Percentiles rank a stretch among this genome's conserved stretches.
phyloP scores from a whole-genome alignment of 2,113 vertebrate species.

The Herpailurus yagouaroundi region DNA sequence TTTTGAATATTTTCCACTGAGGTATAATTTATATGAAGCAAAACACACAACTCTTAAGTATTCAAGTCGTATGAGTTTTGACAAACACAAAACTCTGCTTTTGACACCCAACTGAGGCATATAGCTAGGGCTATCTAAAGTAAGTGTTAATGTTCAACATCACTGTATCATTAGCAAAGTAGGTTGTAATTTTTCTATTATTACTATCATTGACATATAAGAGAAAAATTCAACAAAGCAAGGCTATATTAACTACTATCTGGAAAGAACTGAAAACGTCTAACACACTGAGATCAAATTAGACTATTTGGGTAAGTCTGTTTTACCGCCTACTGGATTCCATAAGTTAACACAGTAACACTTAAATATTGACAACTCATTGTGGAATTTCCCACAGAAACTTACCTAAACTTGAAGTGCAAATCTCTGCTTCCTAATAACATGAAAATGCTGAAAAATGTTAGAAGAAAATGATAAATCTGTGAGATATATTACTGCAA shows the following conservation, averaged over 20 bases:
- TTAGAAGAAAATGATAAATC: not conserved
- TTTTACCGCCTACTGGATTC: not conserved
- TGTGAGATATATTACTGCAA: not conserved
- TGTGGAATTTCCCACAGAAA: not conserved
- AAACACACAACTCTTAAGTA: not conserved
- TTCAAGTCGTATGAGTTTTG: not conserved
- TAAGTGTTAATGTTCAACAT: not conserved
- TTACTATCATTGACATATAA: not conserved
- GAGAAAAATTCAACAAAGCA: not conserved
- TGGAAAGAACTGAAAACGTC: not conserved
- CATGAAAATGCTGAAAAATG: not conserved
- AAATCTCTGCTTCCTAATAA: not conserved
- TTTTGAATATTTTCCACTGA: not conserved
- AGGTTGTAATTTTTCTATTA: not conserved
- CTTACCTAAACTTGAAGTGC: slow-evolving; percentile 17
- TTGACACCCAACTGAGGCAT: not conserved
- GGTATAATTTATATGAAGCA: not conserved
- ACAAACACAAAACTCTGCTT: not conserved
- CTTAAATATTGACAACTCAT: not conserved
- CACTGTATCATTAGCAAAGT: not conserved
- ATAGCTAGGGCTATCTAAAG: not conserved
- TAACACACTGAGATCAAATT: not conserved
- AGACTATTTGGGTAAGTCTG: not conserved
- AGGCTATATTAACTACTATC: not conserved
- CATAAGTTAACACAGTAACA: not conserved